Evolutionary conservation across 2,113 vertebrate genomes (phyloP), one percentile per base, ranked within the genome.

Genomic region (Psilopsiagon aymara): DNA sequence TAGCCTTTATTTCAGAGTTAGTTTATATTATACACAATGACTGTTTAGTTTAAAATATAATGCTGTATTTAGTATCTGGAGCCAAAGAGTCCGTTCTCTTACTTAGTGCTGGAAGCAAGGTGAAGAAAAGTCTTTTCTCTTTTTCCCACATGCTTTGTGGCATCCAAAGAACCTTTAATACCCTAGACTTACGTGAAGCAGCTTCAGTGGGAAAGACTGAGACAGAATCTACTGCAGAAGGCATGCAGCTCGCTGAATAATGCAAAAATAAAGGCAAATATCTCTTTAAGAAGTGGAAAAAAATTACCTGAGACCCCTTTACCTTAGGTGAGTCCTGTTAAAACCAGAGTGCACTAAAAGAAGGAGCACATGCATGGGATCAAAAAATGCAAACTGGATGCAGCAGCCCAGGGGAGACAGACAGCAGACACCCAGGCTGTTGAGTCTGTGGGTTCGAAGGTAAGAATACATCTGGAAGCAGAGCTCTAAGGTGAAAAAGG

Each of bases 21-120:
- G 92, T 94, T 96, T 92, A 95, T 64, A 63, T 92, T 87, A 82
- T 4, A 95, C 0, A 0, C 62, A 60, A 35, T 13, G 51, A 78
- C 62, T 94, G 77, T 83, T 94, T 78, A 94, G 28, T 71, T 94
- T 96, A 86, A 27, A 86, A 75, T 46, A 86, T 17, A 94, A 71
- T 39, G 29, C 51, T 43, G 17, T 47, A 53, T 82, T 83, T 88
- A 67, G 46, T 14, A 51, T 60, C 55, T 47, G 52, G 35, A 86
- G 64, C 11, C 53, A 43, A 90, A 33, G 37, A 80, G 17, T 37
- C 11, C 17, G 46, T 28, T 49, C 71, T 29, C 46, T 51, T 10
- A 4, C 39, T 6, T 3, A 29, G 49, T 7, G 3, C 53, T 70
- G 55, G n/a, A 92, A 71, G 55, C 33, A 82, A 78, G 74, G 35